phyloP scores from a whole-genome alignment of 2,888 invertebrate genomes.

The Mimachlamys varia region DNA sequence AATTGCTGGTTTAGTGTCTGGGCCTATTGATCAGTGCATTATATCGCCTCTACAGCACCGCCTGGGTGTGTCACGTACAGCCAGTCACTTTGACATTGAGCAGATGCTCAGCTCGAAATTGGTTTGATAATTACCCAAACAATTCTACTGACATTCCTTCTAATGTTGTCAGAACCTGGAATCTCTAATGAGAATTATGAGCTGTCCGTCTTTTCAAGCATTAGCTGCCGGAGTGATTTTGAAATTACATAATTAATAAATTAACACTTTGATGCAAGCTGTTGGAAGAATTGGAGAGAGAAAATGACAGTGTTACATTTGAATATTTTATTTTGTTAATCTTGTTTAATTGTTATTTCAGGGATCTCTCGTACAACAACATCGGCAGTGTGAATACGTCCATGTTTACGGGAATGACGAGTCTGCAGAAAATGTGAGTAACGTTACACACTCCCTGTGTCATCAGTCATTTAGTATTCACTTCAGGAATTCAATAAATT shows the following conservation, averaged over 20 bases:
- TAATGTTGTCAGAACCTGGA: neutral
- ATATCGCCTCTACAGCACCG: neutral
- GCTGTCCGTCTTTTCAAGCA: neutral
- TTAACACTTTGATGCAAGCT: slow-evolving; percentile 22
- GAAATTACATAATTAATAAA: slow-evolving; percentile 25
- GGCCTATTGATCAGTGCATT: neutral
- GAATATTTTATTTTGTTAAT: neutral
- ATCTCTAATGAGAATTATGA: slow-evolving; percentile 11
- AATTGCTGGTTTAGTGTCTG: neutral
- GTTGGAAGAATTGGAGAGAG: neutral
- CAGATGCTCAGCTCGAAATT: neutral
- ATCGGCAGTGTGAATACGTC: slow-evolving; percentile 87
- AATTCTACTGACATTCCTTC: neutral
- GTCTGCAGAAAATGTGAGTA: slow-evolving; percentile 86
- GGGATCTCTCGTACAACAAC: slow-evolving; percentile 90
- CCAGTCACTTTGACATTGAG: neutral
- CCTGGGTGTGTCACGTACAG: neutral
- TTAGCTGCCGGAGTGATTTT: neutral
- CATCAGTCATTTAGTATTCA: too few species aligned
- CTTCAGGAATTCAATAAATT: too few species aligned
- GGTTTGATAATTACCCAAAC: neutral
- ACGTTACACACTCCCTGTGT: neutral
- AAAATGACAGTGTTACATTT: neutral
- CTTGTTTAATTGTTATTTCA: slow-evolving; percentile 80
- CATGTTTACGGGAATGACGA: slow-evolving; percentile 85